Base-by-base conservation (phyloP, 2,888 invertebrate genomes). In the Cataglyphis rosenhaueri region DNA sequence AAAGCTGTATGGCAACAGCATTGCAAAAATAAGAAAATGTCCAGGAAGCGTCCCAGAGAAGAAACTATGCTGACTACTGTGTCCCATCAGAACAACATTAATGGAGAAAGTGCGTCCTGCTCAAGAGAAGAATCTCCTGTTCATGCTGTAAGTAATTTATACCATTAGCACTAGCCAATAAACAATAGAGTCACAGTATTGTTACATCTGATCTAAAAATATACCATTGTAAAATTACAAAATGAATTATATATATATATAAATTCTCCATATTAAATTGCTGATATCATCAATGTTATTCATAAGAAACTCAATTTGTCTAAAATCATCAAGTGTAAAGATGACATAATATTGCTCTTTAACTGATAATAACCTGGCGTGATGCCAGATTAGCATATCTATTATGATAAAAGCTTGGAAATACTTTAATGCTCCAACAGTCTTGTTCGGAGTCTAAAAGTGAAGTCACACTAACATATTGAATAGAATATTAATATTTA, bases 1-100 rank as follows among this genome's bases (percentile, higher is more conserved):
- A 44, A 79, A 61, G 78, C 84, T 84, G 82, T 57, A 88, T 89
- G 90, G 87, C 71, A 83, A 70, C 64, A 32, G 68, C 25, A 25
- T 68, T 73, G 84, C 73, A 83, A 74, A 61, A 79, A 41, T 88
- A 86, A 84, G 82, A 92, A 90, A 87, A 94, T 93, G 93, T 93
- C 93, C 35, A 93, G 93, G 84, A 93, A 93, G 88, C 90, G 92
- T 75, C 86, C 89, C 18, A 91, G 92, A 87, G 91, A 92, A 83
- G 91, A 90, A 84, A 89, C 82, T 85, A 90, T 83, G 83, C 86
- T 89, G 88, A 87, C 85, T 83, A 84, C 86, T 70, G 82, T 57
- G 74, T 75, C 84, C 32, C 83, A 81, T 75, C 79, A 52, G 12
- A 85, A 89, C 52, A 86, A 71, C 82, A 85, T 89, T 44, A 92